Percentiles rank a stretch among this genome's conserved stretches.
Conservation (phyloP, 2,113 vertebrate species). For the Cyphomyrus plagiostoma region DNA sequence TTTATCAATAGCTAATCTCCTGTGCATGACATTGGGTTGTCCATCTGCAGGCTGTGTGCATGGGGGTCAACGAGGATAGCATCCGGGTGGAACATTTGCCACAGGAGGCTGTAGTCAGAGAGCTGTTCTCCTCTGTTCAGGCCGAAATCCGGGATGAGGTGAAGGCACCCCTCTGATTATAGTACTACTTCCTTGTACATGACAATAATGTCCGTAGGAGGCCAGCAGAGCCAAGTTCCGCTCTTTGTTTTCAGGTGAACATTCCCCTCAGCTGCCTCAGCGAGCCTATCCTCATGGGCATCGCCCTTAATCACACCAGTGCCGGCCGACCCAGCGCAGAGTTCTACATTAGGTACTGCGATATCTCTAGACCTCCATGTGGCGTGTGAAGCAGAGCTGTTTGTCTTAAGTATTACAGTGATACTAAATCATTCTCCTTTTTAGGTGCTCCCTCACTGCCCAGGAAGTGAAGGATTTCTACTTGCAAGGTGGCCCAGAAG, state of each 20-base stretch:
- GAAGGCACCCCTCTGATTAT: not conserved
- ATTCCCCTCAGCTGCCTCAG: constrained; percentile 64
- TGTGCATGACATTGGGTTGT: not conserved
- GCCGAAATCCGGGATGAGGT: constrained; percentile 85
- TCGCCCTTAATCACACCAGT: constrained; percentile 79
- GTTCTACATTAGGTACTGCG: constrained; percentile 73
- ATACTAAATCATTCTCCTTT: not conserved
- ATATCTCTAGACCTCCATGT: not conserved
- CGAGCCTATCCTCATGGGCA: constrained; percentile 69
- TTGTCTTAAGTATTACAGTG: not conserved
- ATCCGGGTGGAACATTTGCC: constrained; percentile 59
- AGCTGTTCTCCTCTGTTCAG: constrained; percentile 76
- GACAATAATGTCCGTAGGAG: not conserved
- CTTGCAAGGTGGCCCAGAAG: constrained; percentile 72
- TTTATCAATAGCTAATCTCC: not conserved
- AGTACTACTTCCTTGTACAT: not conserved
- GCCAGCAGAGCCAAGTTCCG: not conserved
- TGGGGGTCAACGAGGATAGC: constrained; percentile 46
- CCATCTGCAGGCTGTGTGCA: constrained; percentile 47
- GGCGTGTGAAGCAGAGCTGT: not conserved
- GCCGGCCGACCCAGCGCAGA: constrained; percentile 77
- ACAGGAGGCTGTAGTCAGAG: constrained; percentile 60
- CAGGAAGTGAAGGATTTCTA: constrained; percentile 70
- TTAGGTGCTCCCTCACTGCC: constrained; percentile 70
- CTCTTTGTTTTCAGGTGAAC: constrained; percentile 66